Conservation (phyloP, 2,797 vertebrate genomes). For the Hypotaenidia okinawae region DNA sequence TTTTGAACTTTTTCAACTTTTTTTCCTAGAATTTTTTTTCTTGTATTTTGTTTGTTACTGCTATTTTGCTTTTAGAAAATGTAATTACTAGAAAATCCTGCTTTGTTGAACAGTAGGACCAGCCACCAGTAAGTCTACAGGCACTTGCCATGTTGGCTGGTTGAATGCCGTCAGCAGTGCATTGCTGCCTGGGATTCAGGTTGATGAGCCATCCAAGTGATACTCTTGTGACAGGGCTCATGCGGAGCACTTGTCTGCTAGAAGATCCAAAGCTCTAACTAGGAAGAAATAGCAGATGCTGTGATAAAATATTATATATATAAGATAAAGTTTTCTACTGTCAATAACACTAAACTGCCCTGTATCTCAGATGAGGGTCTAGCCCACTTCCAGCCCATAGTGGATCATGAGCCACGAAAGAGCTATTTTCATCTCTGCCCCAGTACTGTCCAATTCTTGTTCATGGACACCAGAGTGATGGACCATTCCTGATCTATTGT, state of each 20-base stretch:
- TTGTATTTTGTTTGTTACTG: neutral
- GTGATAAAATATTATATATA: too few relatives aligned
- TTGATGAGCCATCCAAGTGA: neutral
- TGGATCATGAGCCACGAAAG: neutral
- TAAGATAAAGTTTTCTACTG: neutral
- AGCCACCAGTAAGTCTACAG: neutral
- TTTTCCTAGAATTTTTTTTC: neutral
- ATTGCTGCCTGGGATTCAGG: neutral
- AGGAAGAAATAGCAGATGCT: neutral
- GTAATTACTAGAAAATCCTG: neutral
- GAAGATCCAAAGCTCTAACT: neutral
- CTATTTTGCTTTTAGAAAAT: neutral
- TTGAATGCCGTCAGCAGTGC: neutral
- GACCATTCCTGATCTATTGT: neutral
- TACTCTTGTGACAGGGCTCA: neutral
- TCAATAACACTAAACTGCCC: neutral
- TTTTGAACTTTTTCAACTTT: neutral
- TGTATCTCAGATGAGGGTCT: neutral
- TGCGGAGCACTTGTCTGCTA: neutral
- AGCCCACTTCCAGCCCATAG: accelerated
- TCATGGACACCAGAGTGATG: accelerated
- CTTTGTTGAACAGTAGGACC: neutral
- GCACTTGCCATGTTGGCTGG: neutral
- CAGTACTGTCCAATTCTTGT: neutral
- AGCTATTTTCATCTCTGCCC: neutral